Evolutionary conservation across 2,888 invertebrate species (phyloP), one percentile per base, ranked within the genome.

Genomic region (Folsomia manolachei): DNA sequence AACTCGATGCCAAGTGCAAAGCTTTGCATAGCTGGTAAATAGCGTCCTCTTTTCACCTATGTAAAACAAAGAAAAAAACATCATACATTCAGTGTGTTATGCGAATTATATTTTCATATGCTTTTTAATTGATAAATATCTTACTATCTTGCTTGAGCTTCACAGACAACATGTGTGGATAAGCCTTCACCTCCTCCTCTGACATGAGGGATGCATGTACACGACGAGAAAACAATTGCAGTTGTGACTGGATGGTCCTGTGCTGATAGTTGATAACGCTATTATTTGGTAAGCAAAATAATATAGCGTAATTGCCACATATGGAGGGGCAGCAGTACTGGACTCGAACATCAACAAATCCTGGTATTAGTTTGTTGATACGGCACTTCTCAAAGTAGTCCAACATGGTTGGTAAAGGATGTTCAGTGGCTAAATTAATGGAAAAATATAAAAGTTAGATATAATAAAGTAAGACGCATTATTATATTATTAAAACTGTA

Each of bases 1-100:
- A 21, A 21, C 18, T n/a, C 65, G 1, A 21, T 66, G 65, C 65
- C 65, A 66, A 25, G 19, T 52, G 21, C 65, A n/a, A n/a, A n/a
- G n/a, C n/a, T n/a, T n/a, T n/a, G n/a, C n/a, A n/a, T n/a, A n/a
- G n/a, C n/a, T n/a, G n/a, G n/a, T n/a, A n/a, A n/a, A 19, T 4
- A 21, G 56, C 19, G 4, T n/a, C 7, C 56, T 7, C 56, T 56
- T 56, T n/a, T 21, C 56, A 7, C 56, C 56, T 56, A 9, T 51
- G 56, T 14, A 56, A 56, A 4, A 56, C 21, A 19, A 56, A 19
- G 18, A 7, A 14, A 56, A 56, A 7, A 56, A 56, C n/a, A n/a
- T 18, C 18, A 19, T 19, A 18, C 51, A 51, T 11, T 51, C 51
- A 56, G 21, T 19, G 21, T 56, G 19, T 56, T 4, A 21, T 14